Conservation (phyloP, 2,797 vertebrate species). For the Hoplostethus atlanticus region DNA sequence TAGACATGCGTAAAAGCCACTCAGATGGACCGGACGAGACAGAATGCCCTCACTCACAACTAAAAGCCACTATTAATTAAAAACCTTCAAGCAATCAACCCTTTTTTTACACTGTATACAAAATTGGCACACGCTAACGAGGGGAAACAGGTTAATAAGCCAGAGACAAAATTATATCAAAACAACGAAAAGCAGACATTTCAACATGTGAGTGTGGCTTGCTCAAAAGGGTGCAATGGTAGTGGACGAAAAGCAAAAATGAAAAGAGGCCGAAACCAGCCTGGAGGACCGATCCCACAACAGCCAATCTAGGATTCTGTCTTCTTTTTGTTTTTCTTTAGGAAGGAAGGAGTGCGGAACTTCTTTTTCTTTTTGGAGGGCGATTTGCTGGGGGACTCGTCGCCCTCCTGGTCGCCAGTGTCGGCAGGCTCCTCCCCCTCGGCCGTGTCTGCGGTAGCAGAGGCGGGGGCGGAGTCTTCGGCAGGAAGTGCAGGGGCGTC, state of each 20-base stretch:
- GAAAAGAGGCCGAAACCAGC: constrained; percentile 51
- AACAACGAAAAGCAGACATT: constrained; percentile 61
- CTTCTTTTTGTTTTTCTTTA: constrained; percentile 99
- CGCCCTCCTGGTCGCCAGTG: constrained; percentile 88
- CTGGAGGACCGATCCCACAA: constrained; percentile 49
- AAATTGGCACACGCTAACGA: constrained; percentile 80
- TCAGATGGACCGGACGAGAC: constrained; percentile 65
- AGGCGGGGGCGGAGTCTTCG: constrained; percentile 79
- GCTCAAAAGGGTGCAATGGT: constrained; percentile 47
- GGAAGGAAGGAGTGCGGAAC: constrained; percentile 98
- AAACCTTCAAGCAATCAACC: constrained; percentile 68
- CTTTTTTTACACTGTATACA: constrained; percentile 77
- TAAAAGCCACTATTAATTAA: constrained; percentile 74
- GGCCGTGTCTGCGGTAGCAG: constrained; percentile 60
- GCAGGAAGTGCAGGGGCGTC: constrained; percentile 87
- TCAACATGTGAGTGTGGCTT: constrained; percentile 50
- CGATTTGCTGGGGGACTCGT: constrained; percentile 97
- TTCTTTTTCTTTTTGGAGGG: constrained; percentile 99
- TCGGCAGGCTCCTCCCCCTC: constrained; percentile 87
- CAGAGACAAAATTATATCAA: constrained; percentile 62
- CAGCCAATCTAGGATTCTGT: constrained; percentile 88
- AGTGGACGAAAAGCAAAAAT: constrained; percentile 39
- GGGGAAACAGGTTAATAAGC: constrained; percentile 80
- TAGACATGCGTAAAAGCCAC: constrained; percentile 78
- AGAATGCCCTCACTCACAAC: constrained; percentile 67